A percentile compares a stretch with the other conserved stretches of the same genome.
phyloP scores from a whole-genome alignment of 2,888 invertebrate species.

The Ormyrus nitidulus region DNA sequence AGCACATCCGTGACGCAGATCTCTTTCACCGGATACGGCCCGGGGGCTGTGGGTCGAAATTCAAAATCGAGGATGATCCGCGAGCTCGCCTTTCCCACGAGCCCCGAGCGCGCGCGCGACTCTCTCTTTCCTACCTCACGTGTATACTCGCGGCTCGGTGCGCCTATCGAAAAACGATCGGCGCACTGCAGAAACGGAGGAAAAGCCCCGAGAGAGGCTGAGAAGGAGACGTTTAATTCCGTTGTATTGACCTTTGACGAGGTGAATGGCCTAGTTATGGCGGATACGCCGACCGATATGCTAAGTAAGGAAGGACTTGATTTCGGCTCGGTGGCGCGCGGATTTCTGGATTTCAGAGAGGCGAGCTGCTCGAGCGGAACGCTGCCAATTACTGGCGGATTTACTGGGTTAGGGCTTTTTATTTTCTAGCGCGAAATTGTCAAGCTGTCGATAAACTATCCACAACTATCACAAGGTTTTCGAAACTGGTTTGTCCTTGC shows the following conservation, averaged over 20 bases:
- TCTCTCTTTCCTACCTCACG: slow-evolving; percentile 12
- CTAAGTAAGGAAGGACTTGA: background rate
- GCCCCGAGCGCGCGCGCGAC: background rate
- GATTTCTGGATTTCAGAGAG: background rate
- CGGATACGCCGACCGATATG: background rate
- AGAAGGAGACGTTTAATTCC: background rate
- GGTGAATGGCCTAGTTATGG: slow-evolving; percentile 39
- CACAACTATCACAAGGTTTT: too few relatives aligned
- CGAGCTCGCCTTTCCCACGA: slow-evolving; percentile 21
- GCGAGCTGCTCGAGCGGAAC: too few relatives aligned
- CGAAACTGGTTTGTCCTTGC: too few relatives aligned
- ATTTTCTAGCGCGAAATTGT: too few relatives aligned
- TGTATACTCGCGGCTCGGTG: background rate
- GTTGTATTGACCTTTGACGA: slow-evolving; percentile 28
- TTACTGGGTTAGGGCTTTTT: too few relatives aligned
- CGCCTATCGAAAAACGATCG: too few relatives aligned
- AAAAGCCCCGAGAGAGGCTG: too few relatives aligned
- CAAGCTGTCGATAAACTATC: too few relatives aligned
- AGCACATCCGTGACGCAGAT: background rate
- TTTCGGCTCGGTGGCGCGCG: background rate
- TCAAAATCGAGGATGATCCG: slow-evolving; percentile 39
- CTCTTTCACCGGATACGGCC: slow-evolving; percentile 31
- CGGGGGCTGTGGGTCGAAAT: slow-evolving; percentile 31
- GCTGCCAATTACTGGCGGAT: too few relatives aligned
- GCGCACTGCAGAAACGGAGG: too few relatives aligned